These are phyloP conservation scores for Rhagoletis zephyria DNA, from an alignment of 1,140 invertebrate genomes.

Conservation along the genomic window DNA sequence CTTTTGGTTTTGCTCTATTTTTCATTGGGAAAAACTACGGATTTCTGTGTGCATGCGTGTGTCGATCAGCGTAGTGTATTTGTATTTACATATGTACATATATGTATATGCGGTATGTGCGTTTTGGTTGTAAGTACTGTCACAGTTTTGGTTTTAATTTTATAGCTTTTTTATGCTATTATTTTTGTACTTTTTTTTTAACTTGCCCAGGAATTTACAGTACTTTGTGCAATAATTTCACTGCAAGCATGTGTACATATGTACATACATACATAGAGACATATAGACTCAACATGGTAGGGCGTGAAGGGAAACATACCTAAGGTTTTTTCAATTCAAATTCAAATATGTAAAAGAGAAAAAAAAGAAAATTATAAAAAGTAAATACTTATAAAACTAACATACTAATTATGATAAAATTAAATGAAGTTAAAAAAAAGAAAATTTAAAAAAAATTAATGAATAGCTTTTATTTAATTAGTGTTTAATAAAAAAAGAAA, in stretches of 20 bases:
- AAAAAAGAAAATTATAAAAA: too few species aligned
- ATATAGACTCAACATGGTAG: not conserved
- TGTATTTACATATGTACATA: not conserved
- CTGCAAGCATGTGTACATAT: not conserved
- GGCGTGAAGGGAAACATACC: not conserved
- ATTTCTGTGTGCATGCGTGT: not conserved
- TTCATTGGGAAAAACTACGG: conserved; percentile 27
- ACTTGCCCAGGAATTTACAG: conserved; percentile 26
- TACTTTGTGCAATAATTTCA: conserved; percentile 39
- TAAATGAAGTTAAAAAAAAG: too few species aligned
- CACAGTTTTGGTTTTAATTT: conserved; percentile 45
- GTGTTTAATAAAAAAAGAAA: too few species aligned
- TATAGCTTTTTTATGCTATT: conserved; percentile 25
- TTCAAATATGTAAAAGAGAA: not conserved
- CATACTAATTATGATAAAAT: too few species aligned
- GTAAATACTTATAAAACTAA: too few species aligned
- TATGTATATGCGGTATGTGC: not conserved
- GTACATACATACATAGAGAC: too few species aligned
- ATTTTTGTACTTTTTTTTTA: conserved; percentile 6
- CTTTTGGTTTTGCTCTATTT: conserved; percentile 45
- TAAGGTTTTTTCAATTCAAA: not conserved
- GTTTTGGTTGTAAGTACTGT: conserved; percentile 27
- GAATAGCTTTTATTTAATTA: too few species aligned
- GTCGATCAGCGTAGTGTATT: not conserved
- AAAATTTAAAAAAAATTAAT: too few species aligned